phyloP scores from a whole-genome alignment of 2,113 vertebrate genomes.

The Chamaea fasciata region DNA sequence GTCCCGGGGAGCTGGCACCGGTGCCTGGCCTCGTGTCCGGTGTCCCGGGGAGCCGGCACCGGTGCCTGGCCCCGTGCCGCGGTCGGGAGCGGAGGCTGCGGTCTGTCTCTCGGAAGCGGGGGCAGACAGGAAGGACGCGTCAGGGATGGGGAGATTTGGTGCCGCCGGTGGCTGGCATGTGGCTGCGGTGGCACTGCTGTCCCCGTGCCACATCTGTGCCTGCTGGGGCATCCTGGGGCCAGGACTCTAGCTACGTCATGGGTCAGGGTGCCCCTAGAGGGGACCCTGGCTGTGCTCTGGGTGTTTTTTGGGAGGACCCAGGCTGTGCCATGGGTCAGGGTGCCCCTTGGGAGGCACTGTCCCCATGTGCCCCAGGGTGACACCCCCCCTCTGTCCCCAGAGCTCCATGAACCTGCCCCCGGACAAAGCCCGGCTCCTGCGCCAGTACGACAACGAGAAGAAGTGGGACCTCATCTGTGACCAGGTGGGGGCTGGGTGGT shows the following conservation, averaged over 20 bases:
- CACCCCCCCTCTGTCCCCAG: conserved; percentile 65
- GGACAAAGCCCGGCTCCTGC: conserved; percentile 91
- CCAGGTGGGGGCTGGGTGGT: conserved; percentile 72
- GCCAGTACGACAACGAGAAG: conserved; percentile 96
- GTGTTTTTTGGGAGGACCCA: neutral
- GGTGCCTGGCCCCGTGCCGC: neutral
- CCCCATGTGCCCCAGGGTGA: neutral
- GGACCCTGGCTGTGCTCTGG: neutral
- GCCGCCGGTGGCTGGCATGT: neutral
- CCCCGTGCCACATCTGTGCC: neutral
- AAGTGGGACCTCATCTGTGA: conserved; percentile 98
- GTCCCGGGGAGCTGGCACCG: fast-evolving
- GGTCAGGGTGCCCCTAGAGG: neutral
- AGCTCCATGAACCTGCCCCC: conserved; percentile 97
- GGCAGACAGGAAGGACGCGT: neutral
- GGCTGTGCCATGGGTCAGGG: neutral
- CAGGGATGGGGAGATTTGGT: neutral
- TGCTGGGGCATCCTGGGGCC: neutral
- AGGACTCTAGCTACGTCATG: fast-evolving
- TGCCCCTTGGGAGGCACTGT: neutral
- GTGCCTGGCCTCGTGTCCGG: fast-evolving
- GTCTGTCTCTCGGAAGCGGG: neutral
- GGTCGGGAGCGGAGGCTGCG: neutral
- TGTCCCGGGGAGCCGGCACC: neutral
- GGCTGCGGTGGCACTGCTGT: neutral